Evolutionary conservation across 2,888 invertebrate genomes (phyloP).

Genomic region (Cosmopolites sordidus): DNA sequence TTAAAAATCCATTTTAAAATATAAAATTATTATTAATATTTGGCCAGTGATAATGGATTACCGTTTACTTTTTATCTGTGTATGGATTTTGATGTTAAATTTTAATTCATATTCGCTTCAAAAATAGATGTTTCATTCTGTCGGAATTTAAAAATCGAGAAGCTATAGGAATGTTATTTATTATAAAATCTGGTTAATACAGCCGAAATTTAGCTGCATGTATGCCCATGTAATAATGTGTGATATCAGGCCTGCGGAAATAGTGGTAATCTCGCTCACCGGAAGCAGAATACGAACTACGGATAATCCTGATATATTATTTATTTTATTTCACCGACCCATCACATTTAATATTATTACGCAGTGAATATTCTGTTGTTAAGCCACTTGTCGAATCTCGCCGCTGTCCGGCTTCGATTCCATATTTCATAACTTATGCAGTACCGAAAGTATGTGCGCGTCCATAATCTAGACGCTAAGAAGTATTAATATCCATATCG

Average conservation of each 20-base stretch:
- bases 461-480: too few relatives aligned
- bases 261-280: constrained; percentile 37
- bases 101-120: constrained; percentile 9
- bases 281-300: constrained; percentile 35
- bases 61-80: constrained; percentile 24
- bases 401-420: too few relatives aligned
- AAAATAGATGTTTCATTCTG: background rate
- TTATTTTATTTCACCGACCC: constrained; percentile 27
- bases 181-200: background rate
- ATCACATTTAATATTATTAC: constrained; percentile 8
- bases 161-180: constrained; percentile 1
- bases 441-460: too few relatives aligned
- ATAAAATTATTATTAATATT: constrained; percentile 26
- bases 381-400: too few relatives aligned
- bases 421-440: too few relatives aligned
- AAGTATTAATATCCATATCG: too few relatives aligned
- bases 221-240: constrained; percentile 1
- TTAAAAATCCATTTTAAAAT: constrained; percentile 26
- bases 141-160: background rate
- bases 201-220: constrained; percentile 1
- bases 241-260: constrained; percentile 34
- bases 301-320: constrained; percentile 38
- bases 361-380: too few relatives aligned
- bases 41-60: constrained; percentile 25
- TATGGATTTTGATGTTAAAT: constrained; percentile 19